Base-by-base conservation (phyloP, 2,113 vertebrate genomes). In the Apus apus region DNA sequence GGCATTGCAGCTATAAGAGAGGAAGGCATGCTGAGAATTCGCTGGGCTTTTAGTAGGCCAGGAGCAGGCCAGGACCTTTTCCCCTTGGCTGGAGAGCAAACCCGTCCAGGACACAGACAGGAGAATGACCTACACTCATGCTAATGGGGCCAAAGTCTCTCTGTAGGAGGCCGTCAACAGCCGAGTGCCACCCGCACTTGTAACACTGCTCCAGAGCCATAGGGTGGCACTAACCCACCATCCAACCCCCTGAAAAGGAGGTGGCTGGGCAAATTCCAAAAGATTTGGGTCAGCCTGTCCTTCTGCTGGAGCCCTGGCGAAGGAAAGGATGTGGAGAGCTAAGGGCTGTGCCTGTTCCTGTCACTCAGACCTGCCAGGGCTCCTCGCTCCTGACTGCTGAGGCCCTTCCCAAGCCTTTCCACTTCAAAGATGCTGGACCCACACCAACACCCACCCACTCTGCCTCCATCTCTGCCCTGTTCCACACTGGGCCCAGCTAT, bases 161-260 rank as follows among this genome's bases (percentile, higher is more conserved):
- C 45, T 3, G 15, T 27, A 88, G 54, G 51, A 20, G 26, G 23
- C 45, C 58, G 40, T 34, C 34, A 78, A 22, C 26, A 72, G 43
- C n/a, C 3, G 9, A 65, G 36, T 9, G 38, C 16, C 66, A 38
- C 32, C 38, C 40, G 27, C 2, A 5, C 56, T 62, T 95, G 93
- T 77, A 94, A 78, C 72, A n/a, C 66, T 62, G 53, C 61, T 64
- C 23, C 60, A 57, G 40, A 85, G 58, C 96, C 97, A 96, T 92
- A 45, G 83, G 95, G 89, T 96, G 94, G 94, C 97, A 96, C 87
- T 70, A 91, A 23, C 5, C 32, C 38, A 75, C 89, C 18, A 2
- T 36, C 38, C 65, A 87, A 48, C 5, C 30, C 19, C 36, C 9
- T 26, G 25, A 17, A 25, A 62, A 54, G 9, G 40, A 20, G 16